These are phyloP conservation scores for Patiria miniata DNA, from an alignment of 35 echinoderm and acorn worm species.

Conservation along the genomic window DNA sequence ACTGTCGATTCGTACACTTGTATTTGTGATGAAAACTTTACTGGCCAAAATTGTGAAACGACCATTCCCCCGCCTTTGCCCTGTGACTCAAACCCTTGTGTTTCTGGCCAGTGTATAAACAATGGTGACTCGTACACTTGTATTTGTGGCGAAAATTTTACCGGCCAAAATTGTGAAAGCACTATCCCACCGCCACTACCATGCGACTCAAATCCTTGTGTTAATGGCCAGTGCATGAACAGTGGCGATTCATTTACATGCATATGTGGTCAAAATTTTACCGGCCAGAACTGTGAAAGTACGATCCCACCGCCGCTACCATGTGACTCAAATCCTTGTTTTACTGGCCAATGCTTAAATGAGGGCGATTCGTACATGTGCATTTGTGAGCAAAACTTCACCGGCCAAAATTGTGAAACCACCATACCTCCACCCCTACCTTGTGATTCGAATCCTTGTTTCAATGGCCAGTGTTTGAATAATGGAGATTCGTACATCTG, in stretches of 20 bases:
- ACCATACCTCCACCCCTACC: conserved; percentile 45
- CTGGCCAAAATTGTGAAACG: conserved; percentile 66
- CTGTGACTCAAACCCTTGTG: conserved; percentile 77
- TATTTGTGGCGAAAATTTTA: conserved; percentile 54
- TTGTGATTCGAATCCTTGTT: conserved; percentile 77
- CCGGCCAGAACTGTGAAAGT: conserved; percentile 66
- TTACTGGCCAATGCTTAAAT: conserved; percentile 58
- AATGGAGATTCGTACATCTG: conserved; percentile 52
- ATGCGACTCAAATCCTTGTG: conserved; percentile 83
- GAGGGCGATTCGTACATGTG: conserved; percentile 54
- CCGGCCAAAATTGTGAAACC: conserved; percentile 61
- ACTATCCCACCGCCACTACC: conserved; percentile 40
- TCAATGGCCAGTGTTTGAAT: conserved; percentile 59
- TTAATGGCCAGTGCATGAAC: conserved; percentile 70
- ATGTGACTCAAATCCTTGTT: conserved; percentile 78
- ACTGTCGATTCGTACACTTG: conserved; percentile 61
- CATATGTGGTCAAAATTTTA: conserved; percentile 51
- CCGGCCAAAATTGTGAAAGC: conserved; percentile 60
- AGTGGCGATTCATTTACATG: conserved; percentile 59
- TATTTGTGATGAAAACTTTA: conserved; percentile 50
- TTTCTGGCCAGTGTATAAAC: conserved; percentile 58
- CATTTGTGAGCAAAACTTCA: conserved; percentile 55
- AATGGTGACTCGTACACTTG: conserved; percentile 54
- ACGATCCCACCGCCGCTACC: conserved; percentile 62
- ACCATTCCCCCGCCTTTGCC: conserved; percentile 52